A percentile compares a stretch with the other conserved stretches of the same genome.
Conservation (phyloP, 2,888 invertebrate species). For the Stegophylla sp. region DNA sequence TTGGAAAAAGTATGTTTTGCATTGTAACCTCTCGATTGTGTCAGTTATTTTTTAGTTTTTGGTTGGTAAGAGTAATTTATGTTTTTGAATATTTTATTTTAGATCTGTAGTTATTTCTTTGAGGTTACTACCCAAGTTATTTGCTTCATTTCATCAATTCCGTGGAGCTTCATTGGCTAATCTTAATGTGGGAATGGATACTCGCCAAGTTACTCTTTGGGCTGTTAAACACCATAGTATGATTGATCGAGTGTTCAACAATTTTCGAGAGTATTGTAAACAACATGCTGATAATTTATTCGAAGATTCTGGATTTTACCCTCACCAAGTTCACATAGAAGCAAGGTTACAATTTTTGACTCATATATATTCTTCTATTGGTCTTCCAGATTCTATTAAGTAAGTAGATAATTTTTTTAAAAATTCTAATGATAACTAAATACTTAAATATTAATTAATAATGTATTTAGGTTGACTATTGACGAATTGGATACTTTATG, state of each 20-base stretch:
- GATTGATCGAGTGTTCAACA: constrained; percentile 91
- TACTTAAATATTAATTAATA: constrained; percentile 10
- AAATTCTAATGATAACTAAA: background rate
- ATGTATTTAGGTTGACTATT: constrained; percentile 74
- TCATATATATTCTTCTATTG: constrained; percentile 87
- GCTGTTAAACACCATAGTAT: constrained; percentile 90
- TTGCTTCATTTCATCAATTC: constrained; percentile 89
- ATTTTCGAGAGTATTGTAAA: constrained; percentile 65
- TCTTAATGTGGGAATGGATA: constrained; percentile 72
- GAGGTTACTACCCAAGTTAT: constrained; percentile 84
- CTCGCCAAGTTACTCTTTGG: constrained; percentile 88
- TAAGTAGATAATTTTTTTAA: constrained; percentile 64
- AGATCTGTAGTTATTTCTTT: constrained; percentile 89
- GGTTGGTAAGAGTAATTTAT: no score
- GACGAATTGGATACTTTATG: constrained; percentile 91
- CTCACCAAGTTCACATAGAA: constrained; percentile 87
- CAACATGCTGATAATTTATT: constrained; percentile 51
- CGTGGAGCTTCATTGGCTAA: constrained; percentile 70
- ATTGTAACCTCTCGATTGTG: no score
- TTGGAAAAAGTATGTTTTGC: no score
- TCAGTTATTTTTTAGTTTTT: no score
- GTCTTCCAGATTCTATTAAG: constrained; percentile 88
- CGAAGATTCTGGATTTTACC: constrained; percentile 65
- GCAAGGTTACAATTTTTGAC: constrained; percentile 90
- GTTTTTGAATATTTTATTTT: constrained; percentile 60